Evolutionary conservation across 2,888 invertebrate genomes (phyloP).

Genomic region (Ennomos erosarius): DNA sequence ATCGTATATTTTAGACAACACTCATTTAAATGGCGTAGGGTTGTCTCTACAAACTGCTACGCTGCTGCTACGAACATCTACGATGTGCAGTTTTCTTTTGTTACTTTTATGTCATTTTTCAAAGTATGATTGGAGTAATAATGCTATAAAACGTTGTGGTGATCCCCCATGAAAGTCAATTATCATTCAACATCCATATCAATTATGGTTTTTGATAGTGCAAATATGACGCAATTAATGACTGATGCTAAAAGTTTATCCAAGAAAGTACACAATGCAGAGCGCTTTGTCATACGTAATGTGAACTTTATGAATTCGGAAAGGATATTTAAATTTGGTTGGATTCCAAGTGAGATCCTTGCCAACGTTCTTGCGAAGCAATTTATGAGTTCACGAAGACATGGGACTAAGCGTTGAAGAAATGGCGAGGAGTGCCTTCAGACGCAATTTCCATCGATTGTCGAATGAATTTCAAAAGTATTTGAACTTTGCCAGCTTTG

Average conservation of each 20-base stretch:
- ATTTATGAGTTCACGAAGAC: constrained; percentile 67
- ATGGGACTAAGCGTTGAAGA: constrained; percentile 49
- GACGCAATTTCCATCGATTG: constrained; percentile 47
- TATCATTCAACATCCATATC: background rate
- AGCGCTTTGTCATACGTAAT: constrained; percentile 62
- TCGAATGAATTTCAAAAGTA: constrained; percentile 44
- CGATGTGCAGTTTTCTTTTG: constrained; percentile 1
- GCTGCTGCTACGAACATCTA: background rate
- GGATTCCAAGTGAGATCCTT: constrained; percentile 70
- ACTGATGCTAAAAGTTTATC: constrained; percentile 10
- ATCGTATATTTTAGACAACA: background rate
- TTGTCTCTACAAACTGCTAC: constrained; percentile 2
- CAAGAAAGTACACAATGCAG: constrained; percentile 50
- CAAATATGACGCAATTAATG: constrained; percentile 22
- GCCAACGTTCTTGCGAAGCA: constrained; percentile 66
- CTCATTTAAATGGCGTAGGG: background rate
- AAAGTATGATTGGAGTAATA: too few species aligned
- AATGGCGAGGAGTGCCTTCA: constrained; percentile 43
- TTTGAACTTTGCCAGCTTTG: constrained; percentile 36
- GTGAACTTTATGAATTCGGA: constrained; percentile 67
- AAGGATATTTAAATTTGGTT: constrained; percentile 78
- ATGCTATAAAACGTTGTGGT: too few species aligned
- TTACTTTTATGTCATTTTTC: too few species aligned
- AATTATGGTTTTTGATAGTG: constrained; percentile 1
- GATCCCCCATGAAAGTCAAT: background rate